These are phyloP conservation scores for Anguilla pacifica DNA, from an alignment of 2,797 vertebrate species.

Conservation along the genomic window DNA sequence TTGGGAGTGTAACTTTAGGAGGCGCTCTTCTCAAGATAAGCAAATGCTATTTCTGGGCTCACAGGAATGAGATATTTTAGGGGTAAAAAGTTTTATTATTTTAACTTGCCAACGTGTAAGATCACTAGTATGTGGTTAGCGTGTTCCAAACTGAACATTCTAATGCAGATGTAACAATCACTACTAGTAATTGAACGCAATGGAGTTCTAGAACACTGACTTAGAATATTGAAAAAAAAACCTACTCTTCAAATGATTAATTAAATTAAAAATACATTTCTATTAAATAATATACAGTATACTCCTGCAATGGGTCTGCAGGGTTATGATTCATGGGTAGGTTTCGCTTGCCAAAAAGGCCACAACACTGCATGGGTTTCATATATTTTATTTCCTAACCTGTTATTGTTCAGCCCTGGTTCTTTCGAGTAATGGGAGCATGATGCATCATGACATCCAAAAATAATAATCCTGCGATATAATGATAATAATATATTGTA, in stretches of 20 bases:
- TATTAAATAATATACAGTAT: neutral
- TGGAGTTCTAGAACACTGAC: too few species aligned
- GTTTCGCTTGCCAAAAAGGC: neutral
- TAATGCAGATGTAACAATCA: neutral
- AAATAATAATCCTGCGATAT: neutral
- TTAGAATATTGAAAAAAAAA: neutral
- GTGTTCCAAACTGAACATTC: neutral
- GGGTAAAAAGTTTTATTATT: neutral
- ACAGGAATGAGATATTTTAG: neutral
- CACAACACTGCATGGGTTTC: neutral
- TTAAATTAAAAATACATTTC: neutral
- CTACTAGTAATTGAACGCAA: too few species aligned
- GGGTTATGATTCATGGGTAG: neutral
- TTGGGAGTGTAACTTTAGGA: neutral
- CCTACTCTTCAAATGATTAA: neutral
- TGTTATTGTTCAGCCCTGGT: neutral
- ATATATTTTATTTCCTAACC: neutral
- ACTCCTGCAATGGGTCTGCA: neutral
- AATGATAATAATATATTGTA: too few species aligned
- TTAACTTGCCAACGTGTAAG: neutral
- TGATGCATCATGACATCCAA: neutral
- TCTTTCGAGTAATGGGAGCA: neutral
- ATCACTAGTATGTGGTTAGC: neutral
- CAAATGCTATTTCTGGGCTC: conserved; percentile 5
- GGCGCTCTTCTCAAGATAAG: neutral